phyloP scores from a whole-genome alignment of 2,113 vertebrate species.

The Tragelaphus scriptus region DNA sequence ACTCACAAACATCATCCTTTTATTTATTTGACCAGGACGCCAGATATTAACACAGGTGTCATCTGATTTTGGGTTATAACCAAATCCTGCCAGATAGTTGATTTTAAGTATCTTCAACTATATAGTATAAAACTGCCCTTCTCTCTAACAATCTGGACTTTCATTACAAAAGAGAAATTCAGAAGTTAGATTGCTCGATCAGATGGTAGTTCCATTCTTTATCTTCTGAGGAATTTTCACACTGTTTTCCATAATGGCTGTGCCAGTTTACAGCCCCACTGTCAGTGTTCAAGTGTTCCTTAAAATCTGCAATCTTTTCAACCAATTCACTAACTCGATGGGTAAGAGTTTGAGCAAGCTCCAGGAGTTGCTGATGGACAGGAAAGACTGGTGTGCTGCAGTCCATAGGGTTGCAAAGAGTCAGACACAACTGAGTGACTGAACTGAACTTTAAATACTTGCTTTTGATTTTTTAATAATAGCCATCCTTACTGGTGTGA shows the following conservation, averaged over 20 bases:
- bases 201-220: background rate
- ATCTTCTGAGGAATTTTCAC: background rate
- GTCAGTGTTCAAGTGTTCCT: no score
- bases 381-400: background rate
- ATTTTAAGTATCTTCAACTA: background rate
- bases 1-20: background rate
- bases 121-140: background rate
- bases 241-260: background rate
- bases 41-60: background rate
- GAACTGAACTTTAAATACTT: background rate
- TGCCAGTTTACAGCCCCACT: background rate
- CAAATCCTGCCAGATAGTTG: background rate
- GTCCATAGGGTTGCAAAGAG: background rate
- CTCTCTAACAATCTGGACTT: background rate
- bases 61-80: background rate
- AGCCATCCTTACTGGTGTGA: background rate
- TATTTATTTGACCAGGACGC: background rate
- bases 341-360: background rate
- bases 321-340: background rate
- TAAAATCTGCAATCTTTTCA: background rate
- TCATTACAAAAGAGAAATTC: background rate
- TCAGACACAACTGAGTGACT: background rate
- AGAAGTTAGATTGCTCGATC: background rate
- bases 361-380: background rate
- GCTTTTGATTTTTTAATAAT: background rate